Percentiles rank a stretch among this genome's conserved stretches.
These are phyloP conservation scores for Heliothis virescens DNA, from an alignment of 1,140 invertebrate genomes.

Conservation along the genomic window DNA sequence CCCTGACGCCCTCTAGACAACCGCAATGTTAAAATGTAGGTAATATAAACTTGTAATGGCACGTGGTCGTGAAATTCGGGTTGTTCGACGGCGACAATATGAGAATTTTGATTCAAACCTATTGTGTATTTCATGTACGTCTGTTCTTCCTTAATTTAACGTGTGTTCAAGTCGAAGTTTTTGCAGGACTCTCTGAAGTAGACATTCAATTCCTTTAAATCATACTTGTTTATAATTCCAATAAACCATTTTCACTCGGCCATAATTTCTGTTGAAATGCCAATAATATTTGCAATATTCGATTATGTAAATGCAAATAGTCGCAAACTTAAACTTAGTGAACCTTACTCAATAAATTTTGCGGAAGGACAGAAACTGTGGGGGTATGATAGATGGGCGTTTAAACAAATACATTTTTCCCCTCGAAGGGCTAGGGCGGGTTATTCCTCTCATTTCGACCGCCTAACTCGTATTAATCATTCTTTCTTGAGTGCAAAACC, in stretches of 20 bases:
- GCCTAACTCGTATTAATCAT: conserved; percentile 70
- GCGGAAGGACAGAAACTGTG: conserved; percentile 24
- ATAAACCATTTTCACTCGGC: too few relatives aligned
- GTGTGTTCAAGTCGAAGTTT: not conserved
- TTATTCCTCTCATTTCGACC: conserved; percentile 58
- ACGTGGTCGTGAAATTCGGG: conserved; percentile 2
- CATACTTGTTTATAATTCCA: not conserved
- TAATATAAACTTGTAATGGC: not conserved
- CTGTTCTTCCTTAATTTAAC: not conserved
- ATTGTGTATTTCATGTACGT: not conserved
- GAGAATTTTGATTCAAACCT: not conserved
- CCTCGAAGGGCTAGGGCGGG: conserved; percentile 45
- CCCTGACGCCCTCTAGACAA: conserved; percentile 29
- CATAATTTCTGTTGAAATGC: not conserved
- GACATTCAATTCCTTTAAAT: too few relatives aligned
- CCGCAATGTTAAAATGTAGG: not conserved
- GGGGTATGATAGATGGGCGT: conserved; percentile 54
- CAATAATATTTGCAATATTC: not conserved
- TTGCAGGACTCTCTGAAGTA: too few relatives aligned
- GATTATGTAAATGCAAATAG: conserved; percentile 1
- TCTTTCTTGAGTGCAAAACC: conserved; percentile 76
- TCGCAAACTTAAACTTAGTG: conserved; percentile 3
- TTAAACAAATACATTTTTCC: conserved; percentile 58
- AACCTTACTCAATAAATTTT: not conserved
- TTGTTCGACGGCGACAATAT: not conserved